Base-by-base conservation (phyloP, 1,140 invertebrate species). In the Zelostemma sp. region DNA sequence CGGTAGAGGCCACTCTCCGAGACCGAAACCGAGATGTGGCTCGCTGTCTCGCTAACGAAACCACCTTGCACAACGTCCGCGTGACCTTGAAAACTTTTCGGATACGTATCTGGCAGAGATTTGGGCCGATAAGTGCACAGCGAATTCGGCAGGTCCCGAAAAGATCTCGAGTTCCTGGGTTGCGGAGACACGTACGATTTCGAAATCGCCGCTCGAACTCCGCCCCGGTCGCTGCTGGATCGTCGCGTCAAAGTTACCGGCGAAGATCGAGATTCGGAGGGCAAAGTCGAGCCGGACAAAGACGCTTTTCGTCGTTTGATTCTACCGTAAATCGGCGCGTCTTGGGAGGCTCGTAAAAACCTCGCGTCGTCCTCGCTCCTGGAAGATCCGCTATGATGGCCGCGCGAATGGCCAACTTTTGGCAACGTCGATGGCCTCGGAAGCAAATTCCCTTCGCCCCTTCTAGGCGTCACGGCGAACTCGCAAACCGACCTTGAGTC, bases 291-390 rank as follows among this genome's bases (percentile, higher is more conserved):
- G 19, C 17, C 70, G 9, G 65, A 77, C 17, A 83, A 53, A 0
- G 84, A 84, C 0, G 73, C 69, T 50, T 83, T 83, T 19, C 81
- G 68, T 1, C 82, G 65, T 17, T 82, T 73, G n/a, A 85, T 85
- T 14, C 70, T 76, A 0, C 83, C 84, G 31, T 84, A 84, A 18
- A 85, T 73, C 0, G 82, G 79, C 0, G 78, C 79, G 12, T 85
- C 82, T 18, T 77, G 73, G 1, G 33, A 35, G 67, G 79, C 0
- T 72, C 51, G 0, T 50, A n/a, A 1, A 59, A 58, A 15, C 80
- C 71, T 41, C 63, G 74, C 73, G 11, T 71, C 57, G 19, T 62
- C 28, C 25, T 68, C 14, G 41, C 48, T 65, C 1, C 40, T n/a
- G 0, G 68, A 50, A 16, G n/a, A n/a, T n/a, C n/a, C n/a, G n/a